phyloP scores from a whole-genome alignment of 2,888 invertebrate species.

The Xestoiulus laeticollis region DNA sequence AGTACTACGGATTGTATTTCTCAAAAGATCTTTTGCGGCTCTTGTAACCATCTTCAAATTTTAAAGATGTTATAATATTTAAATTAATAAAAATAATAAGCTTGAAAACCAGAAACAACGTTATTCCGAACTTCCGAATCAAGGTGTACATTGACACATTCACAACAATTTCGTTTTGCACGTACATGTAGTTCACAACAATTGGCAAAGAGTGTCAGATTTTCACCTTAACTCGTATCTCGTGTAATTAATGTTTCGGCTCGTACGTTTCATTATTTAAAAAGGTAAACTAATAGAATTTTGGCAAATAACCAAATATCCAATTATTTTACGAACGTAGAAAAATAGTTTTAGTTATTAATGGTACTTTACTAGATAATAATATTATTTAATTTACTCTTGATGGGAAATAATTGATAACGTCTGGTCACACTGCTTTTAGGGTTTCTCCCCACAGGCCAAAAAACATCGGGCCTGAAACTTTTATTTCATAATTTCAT shows the following conservation, averaged over 20 bases:
- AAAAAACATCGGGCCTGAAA: not conserved
- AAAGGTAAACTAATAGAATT: not conserved
- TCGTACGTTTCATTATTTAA: too few relatives aligned
- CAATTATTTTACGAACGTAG: too few relatives aligned
- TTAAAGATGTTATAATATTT: not conserved
- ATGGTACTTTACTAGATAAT: too few relatives aligned
- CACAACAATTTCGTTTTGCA: too few relatives aligned
- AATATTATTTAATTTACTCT: too few relatives aligned
- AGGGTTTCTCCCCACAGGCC: not conserved
- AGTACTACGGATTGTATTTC: constrained; percentile 55
- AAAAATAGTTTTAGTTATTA: too few relatives aligned
- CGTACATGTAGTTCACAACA: not conserved
- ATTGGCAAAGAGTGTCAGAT: not conserved
- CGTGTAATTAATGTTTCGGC: too few relatives aligned
- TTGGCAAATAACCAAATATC: too few relatives aligned
- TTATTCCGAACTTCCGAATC: too few relatives aligned
- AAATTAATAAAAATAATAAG: not conserved
- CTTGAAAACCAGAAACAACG: not conserved
- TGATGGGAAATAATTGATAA: not conserved
- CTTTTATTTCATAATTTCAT: not conserved
- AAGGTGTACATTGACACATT: not conserved
- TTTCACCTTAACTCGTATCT: not conserved
- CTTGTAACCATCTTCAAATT: constrained; percentile 53
- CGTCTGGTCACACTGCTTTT: not conserved
- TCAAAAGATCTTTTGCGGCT: constrained; percentile 54